phyloP scores from a whole-genome alignment of 2,888 invertebrate species.

The Hedya salicella region DNA sequence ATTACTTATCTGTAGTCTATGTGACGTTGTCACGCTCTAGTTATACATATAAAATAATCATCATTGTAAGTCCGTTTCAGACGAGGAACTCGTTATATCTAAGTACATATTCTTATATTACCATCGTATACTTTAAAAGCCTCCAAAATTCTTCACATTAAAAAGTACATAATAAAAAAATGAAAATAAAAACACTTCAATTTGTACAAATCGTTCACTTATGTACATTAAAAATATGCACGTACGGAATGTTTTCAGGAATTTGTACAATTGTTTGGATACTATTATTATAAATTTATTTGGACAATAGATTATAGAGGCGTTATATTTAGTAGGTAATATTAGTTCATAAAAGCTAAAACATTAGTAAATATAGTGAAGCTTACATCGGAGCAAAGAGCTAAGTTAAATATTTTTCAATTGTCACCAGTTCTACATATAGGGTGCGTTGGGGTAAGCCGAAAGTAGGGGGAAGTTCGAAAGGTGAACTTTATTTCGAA shows the following conservation, averaged over 20 bases:
- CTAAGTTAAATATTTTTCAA: not conserved
- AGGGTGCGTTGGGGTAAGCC: too few relatives aligned
- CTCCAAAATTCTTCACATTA: conserved; percentile 78
- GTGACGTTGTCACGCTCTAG: not conserved
- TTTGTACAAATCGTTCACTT: conserved; percentile 67
- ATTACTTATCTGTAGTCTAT: too few relatives aligned
- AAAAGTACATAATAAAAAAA: conserved; percentile 60
- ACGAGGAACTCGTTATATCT: conserved; percentile 80
- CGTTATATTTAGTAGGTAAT: conserved; percentile 12
- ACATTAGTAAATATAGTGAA: conserved; percentile 6
- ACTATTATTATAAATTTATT: not conserved
- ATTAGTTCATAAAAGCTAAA: conserved; percentile 19
- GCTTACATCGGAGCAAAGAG: conserved; percentile 6
- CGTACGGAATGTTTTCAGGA: conserved; percentile 36
- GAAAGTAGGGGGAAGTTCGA: too few relatives aligned
- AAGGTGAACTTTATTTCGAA: too few relatives aligned
- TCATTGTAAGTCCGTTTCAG: conserved; percentile 48
- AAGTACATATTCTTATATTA: conserved; percentile 82
- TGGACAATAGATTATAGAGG: conserved; percentile 5
- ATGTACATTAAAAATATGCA: conserved; percentile 53
- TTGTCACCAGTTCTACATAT: too few relatives aligned
- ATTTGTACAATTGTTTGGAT: conserved; percentile 27
- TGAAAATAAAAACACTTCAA: conserved; percentile 68
- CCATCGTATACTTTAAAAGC: conserved; percentile 83
- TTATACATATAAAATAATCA: conserved; percentile 18